phyloP scores from a whole-genome alignment of 2,888 invertebrate genomes.

The Dryocosmus kuriphilus region DNA sequence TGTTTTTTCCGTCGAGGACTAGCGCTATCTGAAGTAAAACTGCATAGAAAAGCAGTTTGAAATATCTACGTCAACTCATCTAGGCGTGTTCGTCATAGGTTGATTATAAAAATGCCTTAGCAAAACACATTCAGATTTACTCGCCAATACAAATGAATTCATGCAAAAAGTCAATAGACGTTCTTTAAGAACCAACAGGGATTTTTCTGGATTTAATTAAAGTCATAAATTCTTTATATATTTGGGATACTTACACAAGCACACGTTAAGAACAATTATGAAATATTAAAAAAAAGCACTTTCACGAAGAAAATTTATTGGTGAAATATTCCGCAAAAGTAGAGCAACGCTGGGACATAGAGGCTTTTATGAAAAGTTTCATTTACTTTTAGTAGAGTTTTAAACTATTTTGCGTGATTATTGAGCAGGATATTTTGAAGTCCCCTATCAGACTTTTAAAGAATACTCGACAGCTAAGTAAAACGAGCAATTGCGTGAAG shows the following conservation, averaged over 20 bases:
- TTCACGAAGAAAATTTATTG: too few species aligned
- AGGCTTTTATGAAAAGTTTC: too few species aligned
- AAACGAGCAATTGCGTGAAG: too few species aligned
- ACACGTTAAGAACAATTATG: neutral
- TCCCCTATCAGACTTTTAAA: too few species aligned
- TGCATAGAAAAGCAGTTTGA: slow-evolving; percentile 56
- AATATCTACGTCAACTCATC: slow-evolving; percentile 41
- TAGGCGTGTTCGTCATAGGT: slow-evolving; percentile 43
- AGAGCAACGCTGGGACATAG: too few species aligned
- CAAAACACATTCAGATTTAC: slow-evolving; percentile 57
- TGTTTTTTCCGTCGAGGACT: slow-evolving; percentile 49
- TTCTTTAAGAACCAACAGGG: neutral
- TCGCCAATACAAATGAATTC: slow-evolving; percentile 43
- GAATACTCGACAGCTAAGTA: too few species aligned
- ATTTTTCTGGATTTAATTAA: neutral
- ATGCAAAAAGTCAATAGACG: slow-evolving; percentile 29
- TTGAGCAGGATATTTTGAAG: too few species aligned
- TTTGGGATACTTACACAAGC: neutral
- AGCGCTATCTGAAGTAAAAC: slow-evolving; percentile 50
- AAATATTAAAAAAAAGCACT: neutral
- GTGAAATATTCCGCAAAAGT: too few species aligned
- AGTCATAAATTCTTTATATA: neutral
- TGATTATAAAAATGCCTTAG: slow-evolving; percentile 65
- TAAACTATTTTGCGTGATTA: too few species aligned
- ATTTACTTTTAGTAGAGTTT: too few species aligned